These are phyloP conservation scores for Orchesellides sinensis DNA, from an alignment of 2,888 invertebrate species.

Conservation along the genomic window DNA sequence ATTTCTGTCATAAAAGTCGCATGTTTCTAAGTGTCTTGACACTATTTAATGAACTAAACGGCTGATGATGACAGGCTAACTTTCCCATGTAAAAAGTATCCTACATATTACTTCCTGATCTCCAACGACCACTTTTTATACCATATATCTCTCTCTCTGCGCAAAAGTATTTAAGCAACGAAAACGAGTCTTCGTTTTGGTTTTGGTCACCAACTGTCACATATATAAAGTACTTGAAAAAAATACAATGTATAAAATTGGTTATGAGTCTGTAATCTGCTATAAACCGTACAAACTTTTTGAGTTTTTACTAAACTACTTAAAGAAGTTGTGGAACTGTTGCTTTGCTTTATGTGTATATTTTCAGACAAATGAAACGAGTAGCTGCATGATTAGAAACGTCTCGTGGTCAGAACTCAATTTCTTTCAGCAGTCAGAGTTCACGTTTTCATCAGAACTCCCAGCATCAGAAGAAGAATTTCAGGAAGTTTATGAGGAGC, in stretches of 20 bases:
- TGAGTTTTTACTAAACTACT: neutral
- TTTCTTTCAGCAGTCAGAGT: conserved; percentile 37
- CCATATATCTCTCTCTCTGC: conserved; percentile 6
- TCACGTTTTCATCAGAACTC: too few relatives aligned
- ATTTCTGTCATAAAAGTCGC: conserved; percentile 45
- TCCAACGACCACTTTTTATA: conserved; percentile 32
- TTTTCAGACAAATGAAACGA: conserved; percentile 60
- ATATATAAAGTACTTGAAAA: neutral
- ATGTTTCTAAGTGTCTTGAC: conserved; percentile 48
- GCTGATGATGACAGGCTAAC: conserved; percentile 53
- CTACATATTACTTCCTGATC: conserved; percentile 33
- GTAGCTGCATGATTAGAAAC: conserved; percentile 66
- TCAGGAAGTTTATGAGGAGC: conserved; percentile 24
- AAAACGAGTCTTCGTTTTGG: conserved; percentile 33
- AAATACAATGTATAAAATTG: conserved; percentile 11
- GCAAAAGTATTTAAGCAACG: conserved; percentile 13
- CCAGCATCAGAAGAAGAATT: conserved; percentile 7
- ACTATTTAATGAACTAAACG: conserved; percentile 37
- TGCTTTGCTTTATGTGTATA: neutral
- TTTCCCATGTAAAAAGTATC: conserved; percentile 9
- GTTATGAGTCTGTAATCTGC: neutral
- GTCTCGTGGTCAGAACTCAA: conserved; percentile 61
- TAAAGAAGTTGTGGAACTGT: too few relatives aligned
- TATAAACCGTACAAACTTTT: neutral
- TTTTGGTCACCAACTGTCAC: conserved; percentile 24